A percentile compares a stretch with the other conserved stretches of the same genome.
These are phyloP conservation scores for Nannoperca obscura DNA, from an alignment of 2,797 vertebrate genomes.

Conservation along the genomic window DNA sequence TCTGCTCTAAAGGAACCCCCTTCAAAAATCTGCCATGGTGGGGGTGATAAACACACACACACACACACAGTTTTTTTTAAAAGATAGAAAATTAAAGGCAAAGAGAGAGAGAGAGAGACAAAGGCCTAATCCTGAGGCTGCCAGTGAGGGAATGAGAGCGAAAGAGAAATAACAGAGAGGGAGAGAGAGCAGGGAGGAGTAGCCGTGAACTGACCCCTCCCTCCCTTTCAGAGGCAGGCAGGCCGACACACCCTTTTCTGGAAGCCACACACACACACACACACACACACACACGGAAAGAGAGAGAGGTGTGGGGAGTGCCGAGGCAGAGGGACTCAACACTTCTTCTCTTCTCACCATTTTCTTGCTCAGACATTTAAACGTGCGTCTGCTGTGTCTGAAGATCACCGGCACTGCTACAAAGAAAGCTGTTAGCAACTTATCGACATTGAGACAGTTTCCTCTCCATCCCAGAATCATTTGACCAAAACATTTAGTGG, in stretches of 20 bases:
- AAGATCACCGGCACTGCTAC: not conserved
- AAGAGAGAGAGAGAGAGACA: constrained; percentile 63
- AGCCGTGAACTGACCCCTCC: constrained; percentile 81
- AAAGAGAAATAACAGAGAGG: constrained; percentile 73
- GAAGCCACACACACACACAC: constrained; percentile 62
- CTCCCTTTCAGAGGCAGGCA: constrained; percentile 78
- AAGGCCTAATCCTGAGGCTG: constrained; percentile 75
- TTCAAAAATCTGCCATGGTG: constrained; percentile 32
- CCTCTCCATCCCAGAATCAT: not conserved
- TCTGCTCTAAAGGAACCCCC: constrained; percentile 35
- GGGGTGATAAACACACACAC: constrained; percentile 24
- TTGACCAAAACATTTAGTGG: not conserved
- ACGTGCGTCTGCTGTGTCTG: not conserved
- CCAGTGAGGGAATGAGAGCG: constrained; percentile 77
- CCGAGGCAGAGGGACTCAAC: constrained; percentile 37
- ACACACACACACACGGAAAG: constrained; percentile 36
- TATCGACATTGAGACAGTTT: not conserved
- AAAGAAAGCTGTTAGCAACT: not conserved
- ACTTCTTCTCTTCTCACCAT: constrained; percentile 34
- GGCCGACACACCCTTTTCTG: constrained; percentile 86
- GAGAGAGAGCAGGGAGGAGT: constrained; percentile 81
- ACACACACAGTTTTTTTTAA: not conserved
- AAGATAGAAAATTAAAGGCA: constrained; percentile 41
- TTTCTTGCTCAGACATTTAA: constrained; percentile 20
- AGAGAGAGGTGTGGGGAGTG: constrained; percentile 51